These are phyloP conservation scores for Pseudoips prasinana DNA, from an alignment of 2,888 invertebrate species.

Conservation along the genomic window DNA sequence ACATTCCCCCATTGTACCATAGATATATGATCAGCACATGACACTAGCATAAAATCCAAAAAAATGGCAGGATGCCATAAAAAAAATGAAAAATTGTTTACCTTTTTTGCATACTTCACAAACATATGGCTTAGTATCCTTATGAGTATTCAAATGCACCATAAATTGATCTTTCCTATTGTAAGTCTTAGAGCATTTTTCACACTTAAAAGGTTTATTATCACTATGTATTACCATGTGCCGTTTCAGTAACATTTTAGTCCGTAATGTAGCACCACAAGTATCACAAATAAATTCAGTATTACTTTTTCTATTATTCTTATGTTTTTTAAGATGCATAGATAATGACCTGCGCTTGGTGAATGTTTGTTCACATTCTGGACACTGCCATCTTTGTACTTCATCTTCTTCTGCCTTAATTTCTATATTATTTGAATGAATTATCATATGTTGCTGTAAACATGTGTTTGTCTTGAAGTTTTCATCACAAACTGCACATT, in stretches of 20 bases:
- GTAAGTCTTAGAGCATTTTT: constrained; percentile 80
- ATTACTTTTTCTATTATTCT: constrained; percentile 41
- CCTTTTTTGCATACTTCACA: constrained; percentile 83
- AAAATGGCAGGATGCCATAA: no score
- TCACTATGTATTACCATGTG: constrained; percentile 78
- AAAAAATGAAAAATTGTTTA: no score
- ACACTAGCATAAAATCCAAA: no score
- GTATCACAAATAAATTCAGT: constrained; percentile 63
- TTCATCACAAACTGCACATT: constrained; percentile 35
- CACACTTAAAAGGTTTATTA: constrained; percentile 77
- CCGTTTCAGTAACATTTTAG: constrained; percentile 63
- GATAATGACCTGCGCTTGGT: constrained; percentile 74
- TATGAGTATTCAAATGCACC: constrained; percentile 82
- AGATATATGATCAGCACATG: no score
- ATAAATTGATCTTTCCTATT: constrained; percentile 80
- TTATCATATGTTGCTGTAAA: constrained; percentile 34
- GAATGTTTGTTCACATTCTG: constrained; percentile 77
- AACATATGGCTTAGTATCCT: constrained; percentile 78
- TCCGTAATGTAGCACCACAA: constrained; percentile 67
- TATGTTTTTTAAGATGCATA: constrained; percentile 58
- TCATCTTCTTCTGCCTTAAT: constrained; percentile 39
- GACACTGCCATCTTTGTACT: constrained; percentile 58
- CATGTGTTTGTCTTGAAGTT: constrained; percentile 29
- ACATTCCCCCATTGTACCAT: no score
- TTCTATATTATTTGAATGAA: constrained; percentile 25